Conservation (phyloP, 2,797 vertebrate species). For the Neopelma chrysocephalum region DNA sequence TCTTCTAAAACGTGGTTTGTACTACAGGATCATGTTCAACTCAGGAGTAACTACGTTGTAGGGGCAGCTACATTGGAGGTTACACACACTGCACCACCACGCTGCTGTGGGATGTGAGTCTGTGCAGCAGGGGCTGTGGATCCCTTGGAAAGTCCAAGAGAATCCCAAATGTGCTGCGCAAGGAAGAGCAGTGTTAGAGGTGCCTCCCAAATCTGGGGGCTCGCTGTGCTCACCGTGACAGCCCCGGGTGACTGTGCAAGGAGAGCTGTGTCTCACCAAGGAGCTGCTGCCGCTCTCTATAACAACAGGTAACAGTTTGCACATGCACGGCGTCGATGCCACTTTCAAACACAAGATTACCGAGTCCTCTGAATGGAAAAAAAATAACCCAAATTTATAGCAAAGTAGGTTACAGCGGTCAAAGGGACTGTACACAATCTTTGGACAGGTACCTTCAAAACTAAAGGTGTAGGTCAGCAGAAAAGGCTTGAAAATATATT, state of each 20-base stretch:
- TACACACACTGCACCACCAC: not conserved
- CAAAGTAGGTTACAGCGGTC: not conserved
- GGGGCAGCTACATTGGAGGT: not conserved
- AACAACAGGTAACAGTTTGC: not conserved
- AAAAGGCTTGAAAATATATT: constrained; percentile 11
- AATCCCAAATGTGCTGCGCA: not conserved
- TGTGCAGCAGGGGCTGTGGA: not conserved
- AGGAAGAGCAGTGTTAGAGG: not conserved
- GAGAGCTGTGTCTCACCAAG: not conserved
- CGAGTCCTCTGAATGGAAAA: not conserved
- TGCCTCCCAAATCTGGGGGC: accelerated
- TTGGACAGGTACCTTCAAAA: constrained; percentile 8
- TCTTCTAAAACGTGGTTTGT: not conserved
- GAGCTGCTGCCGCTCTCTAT: not conserved
- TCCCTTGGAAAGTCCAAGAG: not conserved
- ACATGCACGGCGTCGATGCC: not conserved
- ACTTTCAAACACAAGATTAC: not conserved
- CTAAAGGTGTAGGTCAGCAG: not conserved
- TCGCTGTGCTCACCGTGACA: not conserved
- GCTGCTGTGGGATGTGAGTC: not conserved
- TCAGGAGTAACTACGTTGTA: not conserved
- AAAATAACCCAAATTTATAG: not conserved
- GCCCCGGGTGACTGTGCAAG: not conserved
- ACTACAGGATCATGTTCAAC: not conserved
- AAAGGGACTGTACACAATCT: not conserved